A percentile compares a stretch with the other conserved stretches of the same genome.
Conservation (phyloP, 2,113 vertebrate species). For the Leptocoma aspasia region DNA sequence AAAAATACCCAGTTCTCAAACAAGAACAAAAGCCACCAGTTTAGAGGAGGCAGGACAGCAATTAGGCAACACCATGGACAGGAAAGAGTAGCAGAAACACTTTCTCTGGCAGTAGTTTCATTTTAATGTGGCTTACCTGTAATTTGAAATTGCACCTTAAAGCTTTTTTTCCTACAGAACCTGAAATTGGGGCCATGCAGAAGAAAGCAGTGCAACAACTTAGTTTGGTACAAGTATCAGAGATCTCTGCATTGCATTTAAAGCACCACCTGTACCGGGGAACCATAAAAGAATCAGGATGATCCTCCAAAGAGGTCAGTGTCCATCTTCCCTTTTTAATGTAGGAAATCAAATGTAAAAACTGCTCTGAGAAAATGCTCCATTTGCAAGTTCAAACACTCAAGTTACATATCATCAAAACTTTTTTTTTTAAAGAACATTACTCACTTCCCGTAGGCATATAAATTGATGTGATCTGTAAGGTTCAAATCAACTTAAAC, state of each 20-base stretch:
- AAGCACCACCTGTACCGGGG: not conserved
- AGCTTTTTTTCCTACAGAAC: not conserved
- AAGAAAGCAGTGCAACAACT: not conserved
- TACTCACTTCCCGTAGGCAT: not conserved
- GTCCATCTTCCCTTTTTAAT: not conserved
- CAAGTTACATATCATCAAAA: not conserved
- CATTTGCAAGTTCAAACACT: not conserved
- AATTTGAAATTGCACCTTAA: not conserved
- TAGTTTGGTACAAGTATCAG: not conserved
- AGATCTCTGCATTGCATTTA: not conserved
- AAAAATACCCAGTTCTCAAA: not conserved
- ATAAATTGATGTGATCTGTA: not conserved
- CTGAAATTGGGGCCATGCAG: not conserved
- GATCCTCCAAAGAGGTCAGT: not conserved
- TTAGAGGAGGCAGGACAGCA: not conserved
- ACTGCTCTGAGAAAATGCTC: not conserved
- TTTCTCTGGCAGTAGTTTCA: not conserved
- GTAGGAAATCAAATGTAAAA: not conserved
- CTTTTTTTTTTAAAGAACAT: not conserved
- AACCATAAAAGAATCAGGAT: not conserved
- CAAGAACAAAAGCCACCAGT: not conserved
- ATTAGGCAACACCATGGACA: rapidly evolving
- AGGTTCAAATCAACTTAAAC: not conserved
- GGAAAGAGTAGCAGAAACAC: not conserved
- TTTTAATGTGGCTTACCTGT: not conserved